Evolutionary conservation across 2,888 invertebrate genomes (phyloP), one percentile per base, ranked within the genome.

Genomic region (Cataglyphis altisquamis): DNA sequence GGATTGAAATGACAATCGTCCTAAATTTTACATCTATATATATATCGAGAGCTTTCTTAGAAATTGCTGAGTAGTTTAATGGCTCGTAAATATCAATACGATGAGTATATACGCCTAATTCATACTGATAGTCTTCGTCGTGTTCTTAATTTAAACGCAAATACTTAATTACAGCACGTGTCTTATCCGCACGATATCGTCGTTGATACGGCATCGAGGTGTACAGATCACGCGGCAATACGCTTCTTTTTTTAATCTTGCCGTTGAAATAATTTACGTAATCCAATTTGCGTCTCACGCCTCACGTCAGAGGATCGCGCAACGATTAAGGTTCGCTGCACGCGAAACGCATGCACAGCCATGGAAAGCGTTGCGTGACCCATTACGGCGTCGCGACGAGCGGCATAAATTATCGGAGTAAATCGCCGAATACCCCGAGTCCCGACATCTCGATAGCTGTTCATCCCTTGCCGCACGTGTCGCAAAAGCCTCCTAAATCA

Each of bases 331-430:
- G 55, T 15, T 32, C 32, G n/a, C 29, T 5, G 63, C 32, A 18
- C n/a, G 8, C 25, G 25, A 72, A 39, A 55, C 39, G 18, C 18
- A 57, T 39, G 57, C 39, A 57, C 1, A 21, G 15, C 1, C 15
- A 32, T 15, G 32, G 8, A 32, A 52, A 15, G 55, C 21, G 18
- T 21, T 36, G 3, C 36, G 4, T 10, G 36, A 52, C 0, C 39
- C 70, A 55, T 70, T 36, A 36, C 55, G 15, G 15, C 18, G 25
- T 39, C 39, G 25, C 57, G 48, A 52, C 18, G 32, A n/a, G 48
- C 67, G 52, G 36, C 21, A 70, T 70, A 70, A 36, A 70, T 70
- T 36, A 70, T 55, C 55, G 15, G 21, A 6, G 5, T 18, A 55
- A 52, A 21, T 55, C 55, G 21, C 36, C 55, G 15, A 52, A 45